Evolutionary conservation across 2,888 invertebrate species (phyloP).

Genomic region (Smittia aterrima): DNA sequence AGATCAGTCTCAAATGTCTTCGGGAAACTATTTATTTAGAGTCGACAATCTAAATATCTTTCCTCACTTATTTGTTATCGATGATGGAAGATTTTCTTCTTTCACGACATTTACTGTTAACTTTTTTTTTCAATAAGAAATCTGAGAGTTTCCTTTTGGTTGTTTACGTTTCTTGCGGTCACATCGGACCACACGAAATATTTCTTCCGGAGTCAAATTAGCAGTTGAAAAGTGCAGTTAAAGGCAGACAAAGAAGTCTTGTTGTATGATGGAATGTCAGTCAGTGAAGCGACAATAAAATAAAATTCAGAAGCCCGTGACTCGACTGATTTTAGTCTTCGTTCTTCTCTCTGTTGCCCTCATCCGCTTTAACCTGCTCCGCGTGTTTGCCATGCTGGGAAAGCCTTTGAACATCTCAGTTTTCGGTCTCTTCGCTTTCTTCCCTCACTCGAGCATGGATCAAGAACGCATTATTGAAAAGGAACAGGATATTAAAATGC

Average conservation of each 20-base stretch:
- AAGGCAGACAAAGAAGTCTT: not conserved
- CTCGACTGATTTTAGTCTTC: not conserved
- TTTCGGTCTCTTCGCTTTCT: too few species aligned
- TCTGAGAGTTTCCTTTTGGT: not conserved
- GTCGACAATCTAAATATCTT: not conserved
- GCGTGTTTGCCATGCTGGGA: too few species aligned
- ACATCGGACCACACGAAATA: not conserved
- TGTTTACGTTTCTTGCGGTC: not conserved
- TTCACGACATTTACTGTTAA: not conserved
- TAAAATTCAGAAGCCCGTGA: not conserved
- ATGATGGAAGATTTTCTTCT: not conserved
- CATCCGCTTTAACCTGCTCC: not conserved
- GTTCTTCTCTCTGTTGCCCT: not conserved
- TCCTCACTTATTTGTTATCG: constrained; percentile 7
- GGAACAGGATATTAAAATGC: constrained; percentile 35
- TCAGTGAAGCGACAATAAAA: not conserved
- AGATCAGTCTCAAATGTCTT: not conserved
- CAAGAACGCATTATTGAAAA: not conserved
- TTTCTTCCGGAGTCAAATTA: constrained; percentile 3
- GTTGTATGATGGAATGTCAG: not conserved
- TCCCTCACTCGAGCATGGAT: too few species aligned
- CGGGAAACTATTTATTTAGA: not conserved
- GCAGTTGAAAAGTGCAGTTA: not conserved
- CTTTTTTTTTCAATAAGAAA: not conserved
- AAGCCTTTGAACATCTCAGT: too few species aligned